A percentile compares a stretch with the other conserved stretches of the same genome.
Conservation (phyloP, 92 coral and sea anemone species). For the Bergia sp. region DNA sequence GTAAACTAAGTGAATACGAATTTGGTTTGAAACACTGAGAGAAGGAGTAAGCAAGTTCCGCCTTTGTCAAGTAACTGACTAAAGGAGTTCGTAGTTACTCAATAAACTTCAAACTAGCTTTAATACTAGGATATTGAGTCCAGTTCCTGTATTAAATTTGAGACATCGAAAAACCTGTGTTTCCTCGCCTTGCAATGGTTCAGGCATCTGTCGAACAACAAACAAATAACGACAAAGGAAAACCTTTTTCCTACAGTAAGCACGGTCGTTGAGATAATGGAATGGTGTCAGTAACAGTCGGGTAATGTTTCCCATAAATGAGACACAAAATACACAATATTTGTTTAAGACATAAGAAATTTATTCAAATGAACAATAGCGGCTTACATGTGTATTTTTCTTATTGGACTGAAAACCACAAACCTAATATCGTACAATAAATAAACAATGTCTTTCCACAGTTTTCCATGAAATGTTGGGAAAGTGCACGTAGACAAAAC, state of each 20-base stretch:
- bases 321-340: neutral
- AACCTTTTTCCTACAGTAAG: neutral
- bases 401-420: neutral
- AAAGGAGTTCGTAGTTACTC: neutral
- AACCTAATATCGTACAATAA: conserved; percentile 40
- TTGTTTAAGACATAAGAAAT: conserved; percentile 8
- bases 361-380: neutral
- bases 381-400: neutral
- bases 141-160: neutral
- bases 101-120: neutral
- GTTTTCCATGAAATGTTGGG: neutral
- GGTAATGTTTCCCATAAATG: neutral
- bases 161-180: neutral
- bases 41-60: no score
- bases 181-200: neutral
- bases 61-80: neutral
- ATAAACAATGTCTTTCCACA: conserved; percentile 27
- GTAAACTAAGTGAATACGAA: neutral
- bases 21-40: neutral
- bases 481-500: neutral
- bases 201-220: neutral
- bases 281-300: neutral
- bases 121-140: neutral
- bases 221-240: neutral
- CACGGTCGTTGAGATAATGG: neutral